Base-by-base conservation (phyloP, 2,797 vertebrate species). In the Mallotus villosus region DNA sequence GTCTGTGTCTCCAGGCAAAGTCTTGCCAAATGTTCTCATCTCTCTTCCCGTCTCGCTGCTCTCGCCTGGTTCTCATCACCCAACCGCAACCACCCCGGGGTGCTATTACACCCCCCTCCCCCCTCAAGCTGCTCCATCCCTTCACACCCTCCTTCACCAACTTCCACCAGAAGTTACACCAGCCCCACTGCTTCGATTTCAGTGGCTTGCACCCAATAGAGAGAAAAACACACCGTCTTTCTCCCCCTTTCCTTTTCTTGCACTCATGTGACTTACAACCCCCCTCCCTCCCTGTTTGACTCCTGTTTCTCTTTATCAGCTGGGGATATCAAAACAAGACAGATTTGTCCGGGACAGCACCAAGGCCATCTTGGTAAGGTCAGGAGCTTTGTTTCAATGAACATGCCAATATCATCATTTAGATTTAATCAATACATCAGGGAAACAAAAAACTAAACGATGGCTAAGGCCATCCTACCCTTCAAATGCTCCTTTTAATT, bases 11-110 rank as follows among this genome's bases (percentile, higher is more conserved):
- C 71, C 65, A 3, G 82, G 76, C 74, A 73, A 74, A 62, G 60
- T 58, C 51, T 1, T 71, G 70, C 59, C 46, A 76, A 76, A 78
- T 70, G 53, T 77, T 76, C 74, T 70, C 75, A 72, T 76, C 70
- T 77, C 74, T 64, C 21, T 77, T 69, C 74, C 74, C 19, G 29
- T 66, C 5, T 49, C 63, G 21, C 11, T 7, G 16, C 37, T 81
- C 74, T 65, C 63, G 72, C 63, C 73, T 86, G 69, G 74, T 76
- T 67, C 78, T 79, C 79, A 81, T 78, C 79, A 86, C 21, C 25
- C 63, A 73, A 73, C 76, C 59, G 68, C 79, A 75, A 78, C 75
- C 76, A 76, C 82, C 80, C 64, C 37, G 21, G 62, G 74, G 80
- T 68, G 66, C 66, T 76, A 74, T 74, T 34, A 68, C 55, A 67